These are phyloP conservation scores for Lepidurus apus DNA, from an alignment of 1,140 invertebrate genomes.

Conservation along the genomic window DNA sequence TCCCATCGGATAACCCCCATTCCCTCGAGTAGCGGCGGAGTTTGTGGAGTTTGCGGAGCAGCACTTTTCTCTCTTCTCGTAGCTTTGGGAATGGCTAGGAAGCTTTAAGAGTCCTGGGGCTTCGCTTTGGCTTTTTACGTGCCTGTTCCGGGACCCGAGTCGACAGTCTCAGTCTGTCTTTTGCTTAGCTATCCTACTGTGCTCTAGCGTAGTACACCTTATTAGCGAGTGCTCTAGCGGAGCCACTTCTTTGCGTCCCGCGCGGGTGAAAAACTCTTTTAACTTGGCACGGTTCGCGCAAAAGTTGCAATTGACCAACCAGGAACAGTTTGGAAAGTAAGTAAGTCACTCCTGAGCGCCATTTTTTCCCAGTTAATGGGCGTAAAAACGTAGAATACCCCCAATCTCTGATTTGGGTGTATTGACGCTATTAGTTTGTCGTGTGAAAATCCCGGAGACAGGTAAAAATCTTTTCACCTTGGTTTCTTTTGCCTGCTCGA, in stretches of 20 bases:
- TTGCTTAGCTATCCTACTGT: conserved; percentile 3
- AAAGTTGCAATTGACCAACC: not conserved
- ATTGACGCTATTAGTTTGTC: not conserved
- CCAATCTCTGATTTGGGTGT: not conserved
- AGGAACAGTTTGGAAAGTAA: not conserved
- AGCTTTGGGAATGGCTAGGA: conserved; percentile 4
- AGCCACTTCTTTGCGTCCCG: not conserved
- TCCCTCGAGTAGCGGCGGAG: conserved; percentile 9
- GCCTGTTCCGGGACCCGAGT: conserved; percentile 12
- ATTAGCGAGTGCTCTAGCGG: not conserved
- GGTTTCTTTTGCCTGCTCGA: not conserved
- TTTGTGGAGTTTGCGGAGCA: conserved; percentile 10
- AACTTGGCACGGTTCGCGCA: not conserved
- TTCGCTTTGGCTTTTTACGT: conserved; percentile 19
- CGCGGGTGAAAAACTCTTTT: not conserved
- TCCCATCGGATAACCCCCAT: conserved; percentile 12
- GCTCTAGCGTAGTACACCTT: not conserved
- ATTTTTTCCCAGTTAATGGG: not conserved
- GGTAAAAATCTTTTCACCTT: not conserved
- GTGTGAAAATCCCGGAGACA: not conserved
- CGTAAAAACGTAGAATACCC: not conserved
- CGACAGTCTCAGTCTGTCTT: conserved; percentile 13
- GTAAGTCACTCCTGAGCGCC: not conserved
- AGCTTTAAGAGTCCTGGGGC: conserved; percentile 12
- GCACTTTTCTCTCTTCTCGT: not conserved